Percentiles rank a stretch among this genome's conserved stretches.
Evolutionary conservation across 1,140 invertebrate species (phyloP).

Genomic region (Coptotermes formosanus): DNA sequence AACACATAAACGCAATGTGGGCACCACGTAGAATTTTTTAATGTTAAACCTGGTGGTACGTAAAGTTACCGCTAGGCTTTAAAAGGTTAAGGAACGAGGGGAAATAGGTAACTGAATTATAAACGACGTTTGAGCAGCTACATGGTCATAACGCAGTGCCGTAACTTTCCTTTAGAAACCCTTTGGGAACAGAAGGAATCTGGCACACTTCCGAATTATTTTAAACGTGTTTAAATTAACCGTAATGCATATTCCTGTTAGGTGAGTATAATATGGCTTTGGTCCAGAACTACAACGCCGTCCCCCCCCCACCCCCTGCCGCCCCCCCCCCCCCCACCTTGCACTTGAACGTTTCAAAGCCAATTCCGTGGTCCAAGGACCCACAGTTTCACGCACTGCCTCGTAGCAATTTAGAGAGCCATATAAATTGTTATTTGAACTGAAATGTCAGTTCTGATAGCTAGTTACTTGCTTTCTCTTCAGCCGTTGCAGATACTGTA

Average conservation of each 20-base stretch:
- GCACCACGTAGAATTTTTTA: too few relatives aligned
- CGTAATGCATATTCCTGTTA: not conserved
- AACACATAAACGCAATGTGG: too few relatives aligned
- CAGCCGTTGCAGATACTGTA: not conserved
- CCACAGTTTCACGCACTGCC: not conserved
- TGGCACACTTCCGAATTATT: not conserved
- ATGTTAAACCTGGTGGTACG: too few relatives aligned
- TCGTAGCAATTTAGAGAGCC: not conserved
- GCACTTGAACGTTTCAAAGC: not conserved
- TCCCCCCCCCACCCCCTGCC: too few relatives aligned
- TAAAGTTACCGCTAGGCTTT: too few relatives aligned
- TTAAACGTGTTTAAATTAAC: not conserved
- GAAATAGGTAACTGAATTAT: too few relatives aligned
- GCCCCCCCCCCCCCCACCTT: too few relatives aligned
- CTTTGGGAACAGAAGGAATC: not conserved
- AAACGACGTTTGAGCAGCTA: too few relatives aligned
- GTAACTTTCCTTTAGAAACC: too few relatives aligned
- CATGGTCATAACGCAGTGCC: too few relatives aligned
- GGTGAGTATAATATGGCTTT: not conserved
- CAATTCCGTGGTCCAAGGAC: not conserved
- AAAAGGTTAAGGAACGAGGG: too few relatives aligned
- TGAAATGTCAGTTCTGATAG: not conserved
- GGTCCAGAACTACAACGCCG: not conserved
- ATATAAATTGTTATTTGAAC: not conserved
- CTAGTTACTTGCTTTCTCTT: not conserved